A percentile compares a stretch with the other conserved stretches of the same genome.
Conservation (phyloP, 2,888 invertebrate genomes). For the Macrosoma leucophasiata region DNA sequence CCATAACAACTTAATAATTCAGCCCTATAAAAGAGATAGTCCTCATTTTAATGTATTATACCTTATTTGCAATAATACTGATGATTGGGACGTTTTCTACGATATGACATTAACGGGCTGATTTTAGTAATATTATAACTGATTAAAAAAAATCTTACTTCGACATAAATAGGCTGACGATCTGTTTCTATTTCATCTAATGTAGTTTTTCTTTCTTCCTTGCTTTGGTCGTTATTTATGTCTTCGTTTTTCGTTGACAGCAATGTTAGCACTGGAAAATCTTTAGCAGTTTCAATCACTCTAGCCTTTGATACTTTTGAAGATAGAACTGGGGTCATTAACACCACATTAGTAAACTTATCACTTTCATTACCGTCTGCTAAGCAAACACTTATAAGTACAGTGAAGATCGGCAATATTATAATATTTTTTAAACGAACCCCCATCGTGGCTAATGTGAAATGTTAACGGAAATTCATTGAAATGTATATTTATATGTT, state of each 20-base stretch:
- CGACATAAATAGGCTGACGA: conserved; percentile 50
- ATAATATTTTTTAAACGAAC: too few relatives aligned
- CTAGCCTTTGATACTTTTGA: conserved; percentile 35
- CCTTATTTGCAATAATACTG: too few relatives aligned
- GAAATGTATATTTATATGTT: conserved; percentile 53
- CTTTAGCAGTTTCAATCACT: conserved; percentile 50
- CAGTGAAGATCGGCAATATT: conserved; percentile 13
- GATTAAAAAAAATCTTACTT: conserved; percentile 38
- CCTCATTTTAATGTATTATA: too few relatives aligned
- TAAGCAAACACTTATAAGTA: conserved; percentile 6
- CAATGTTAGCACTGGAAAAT: conserved; percentile 51
- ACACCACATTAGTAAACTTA: conserved; percentile 32
- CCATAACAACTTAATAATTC: too few relatives aligned
- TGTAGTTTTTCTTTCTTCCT: conserved; percentile 21
- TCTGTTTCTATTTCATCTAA: too few relatives aligned
- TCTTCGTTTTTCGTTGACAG: conserved; percentile 35
- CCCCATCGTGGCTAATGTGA: conserved; percentile 46
- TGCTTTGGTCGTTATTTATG: conserved; percentile 15
- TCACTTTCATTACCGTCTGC: conserved; percentile 11
- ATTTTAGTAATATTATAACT: too few relatives aligned
- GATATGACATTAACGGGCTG: too few relatives aligned
- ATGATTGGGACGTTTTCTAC: too few relatives aligned
- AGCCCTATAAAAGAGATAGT: too few relatives aligned
- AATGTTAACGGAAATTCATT: conserved; percentile 33
- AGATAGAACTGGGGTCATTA: conserved; percentile 47